These are phyloP conservation scores for Pollenia labialis DNA, from an alignment of 2,888 invertebrate genomes.

Conservation along the genomic window DNA sequence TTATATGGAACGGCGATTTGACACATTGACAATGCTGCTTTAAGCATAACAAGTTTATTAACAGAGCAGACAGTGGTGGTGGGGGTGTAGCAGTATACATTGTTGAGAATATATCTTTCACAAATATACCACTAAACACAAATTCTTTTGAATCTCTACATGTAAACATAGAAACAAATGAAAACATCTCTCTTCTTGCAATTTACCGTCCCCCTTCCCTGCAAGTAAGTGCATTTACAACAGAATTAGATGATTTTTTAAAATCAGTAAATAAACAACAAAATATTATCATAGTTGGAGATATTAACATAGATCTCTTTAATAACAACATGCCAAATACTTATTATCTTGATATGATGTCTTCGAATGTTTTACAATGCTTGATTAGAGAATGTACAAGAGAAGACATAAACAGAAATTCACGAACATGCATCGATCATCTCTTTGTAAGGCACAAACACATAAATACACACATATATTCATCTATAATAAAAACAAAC, in stretches of 20 bases:
- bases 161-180: background rate
- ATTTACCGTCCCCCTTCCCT: conserved; percentile 12
- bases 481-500: background rate
- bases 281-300: background rate
- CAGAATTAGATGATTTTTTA: background rate
- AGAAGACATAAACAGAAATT: conserved; percentile 13
- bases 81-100: background rate
- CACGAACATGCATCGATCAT: conserved; percentile 22
- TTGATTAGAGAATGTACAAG: background rate
- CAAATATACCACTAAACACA: background rate
- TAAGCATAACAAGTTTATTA: no score
- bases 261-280: background rate
- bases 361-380: background rate
- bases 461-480: background rate
- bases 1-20: no score
- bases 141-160: background rate
- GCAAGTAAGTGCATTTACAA: background rate
- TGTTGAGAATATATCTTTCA: background rate
- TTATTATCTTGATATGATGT: conserved; percentile 4
- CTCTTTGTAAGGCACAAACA: background rate
- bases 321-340: background rate
- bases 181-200: background rate
- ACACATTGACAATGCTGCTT: no score
- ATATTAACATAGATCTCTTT: conserved; percentile 24
- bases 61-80: background rate